A percentile compares a stretch with the other conserved stretches of the same genome.
These are phyloP conservation scores for Bradypodion ventrale DNA, from an alignment of 2,797 vertebrate genomes.

Conservation along the genomic window DNA sequence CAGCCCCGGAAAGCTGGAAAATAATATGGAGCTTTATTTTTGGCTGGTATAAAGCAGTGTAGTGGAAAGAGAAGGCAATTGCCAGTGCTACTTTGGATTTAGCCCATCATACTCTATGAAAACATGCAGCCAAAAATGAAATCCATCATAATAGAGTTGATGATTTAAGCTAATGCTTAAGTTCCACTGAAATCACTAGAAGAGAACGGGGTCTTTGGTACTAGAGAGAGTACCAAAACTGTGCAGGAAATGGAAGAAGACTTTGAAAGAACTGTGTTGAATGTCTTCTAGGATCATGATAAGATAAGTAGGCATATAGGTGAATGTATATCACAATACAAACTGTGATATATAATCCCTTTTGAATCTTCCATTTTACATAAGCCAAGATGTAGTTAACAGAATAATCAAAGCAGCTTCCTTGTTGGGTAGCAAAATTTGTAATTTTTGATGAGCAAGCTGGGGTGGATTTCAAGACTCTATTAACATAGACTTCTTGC, in stretches of 20 bases:
- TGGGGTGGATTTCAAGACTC: slow-evolving; percentile 15
- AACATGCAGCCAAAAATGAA: too few relatives aligned
- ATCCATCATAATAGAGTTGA: too few relatives aligned
- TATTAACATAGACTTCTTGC: slow-evolving; percentile 4
- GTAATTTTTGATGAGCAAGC: slow-evolving; percentile 8
- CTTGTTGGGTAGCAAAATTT: slow-evolving; percentile 14
- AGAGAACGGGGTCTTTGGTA: not conserved
- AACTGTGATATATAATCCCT: slow-evolving; percentile 44
- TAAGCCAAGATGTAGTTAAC: slow-evolving; percentile 34
- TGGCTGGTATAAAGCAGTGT: not conserved
- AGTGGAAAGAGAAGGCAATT: too few relatives aligned
- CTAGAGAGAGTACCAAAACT: not conserved
- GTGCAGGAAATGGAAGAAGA: slow-evolving; percentile 19
- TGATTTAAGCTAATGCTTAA: not conserved
- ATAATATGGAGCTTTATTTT: not conserved
- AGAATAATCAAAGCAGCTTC: slow-evolving; percentile 45
- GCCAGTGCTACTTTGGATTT: not conserved
- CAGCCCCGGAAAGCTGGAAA: not conserved
- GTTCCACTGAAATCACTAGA: not conserved
- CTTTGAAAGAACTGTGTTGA: slow-evolving; percentile 37
- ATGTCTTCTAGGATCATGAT: slow-evolving; percentile 42
- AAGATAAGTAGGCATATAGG: slow-evolving; percentile 55
- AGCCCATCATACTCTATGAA: too few relatives aligned
- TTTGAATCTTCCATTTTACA: slow-evolving; percentile 59
- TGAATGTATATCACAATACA: slow-evolving; percentile 46